Conservation (phyloP, 2,888 invertebrate genomes). For the Synanthedon formicaeformis region DNA sequence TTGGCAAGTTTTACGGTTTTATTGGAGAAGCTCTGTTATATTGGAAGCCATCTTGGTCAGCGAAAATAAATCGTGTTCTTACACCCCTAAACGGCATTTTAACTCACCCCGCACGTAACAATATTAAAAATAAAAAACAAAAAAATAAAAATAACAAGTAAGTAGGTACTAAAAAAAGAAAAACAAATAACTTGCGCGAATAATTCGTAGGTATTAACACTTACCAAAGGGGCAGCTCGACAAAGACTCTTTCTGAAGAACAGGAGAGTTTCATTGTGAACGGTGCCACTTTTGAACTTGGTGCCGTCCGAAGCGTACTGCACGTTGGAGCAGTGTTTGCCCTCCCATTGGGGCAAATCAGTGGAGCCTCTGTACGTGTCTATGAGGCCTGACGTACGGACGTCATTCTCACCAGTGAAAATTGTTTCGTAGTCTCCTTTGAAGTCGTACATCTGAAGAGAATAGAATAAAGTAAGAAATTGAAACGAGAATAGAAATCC, state of each 20-base stretch:
- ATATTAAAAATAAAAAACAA: too few relatives aligned
- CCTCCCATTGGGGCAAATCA: slow-evolving; percentile 82
- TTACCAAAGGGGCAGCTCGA: slow-evolving; percentile 82
- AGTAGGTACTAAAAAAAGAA: too few relatives aligned
- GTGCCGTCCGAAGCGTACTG: slow-evolving; percentile 85
- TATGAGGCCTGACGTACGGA: slow-evolving; percentile 75
- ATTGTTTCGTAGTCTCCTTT: slow-evolving; percentile 83
- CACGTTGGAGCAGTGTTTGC: slow-evolving; percentile 81
- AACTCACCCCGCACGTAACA: too few relatives aligned
- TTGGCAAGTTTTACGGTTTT: too few relatives aligned
- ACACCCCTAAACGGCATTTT: too few relatives aligned
- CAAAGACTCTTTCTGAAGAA: slow-evolving; percentile 90
- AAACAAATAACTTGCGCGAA: too few relatives aligned
- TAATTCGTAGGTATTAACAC: too few relatives aligned
- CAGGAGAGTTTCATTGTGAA: slow-evolving; percentile 75
- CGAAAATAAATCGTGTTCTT: too few relatives aligned
- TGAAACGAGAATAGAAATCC: too few relatives aligned
- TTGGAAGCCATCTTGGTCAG: too few relatives aligned
- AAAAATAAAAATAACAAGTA: too few relatives aligned
- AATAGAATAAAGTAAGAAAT: background rate
- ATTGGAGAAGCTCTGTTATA: too few relatives aligned
- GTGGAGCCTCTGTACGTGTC: slow-evolving; percentile 81
- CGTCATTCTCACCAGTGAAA: slow-evolving; percentile 76
- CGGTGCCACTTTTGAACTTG: slow-evolving; percentile 81
- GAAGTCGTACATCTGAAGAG: slow-evolving; percentile 85